Conservation (phyloP, 1,140 invertebrate genomes). For the Portunus trituberculatus region DNA sequence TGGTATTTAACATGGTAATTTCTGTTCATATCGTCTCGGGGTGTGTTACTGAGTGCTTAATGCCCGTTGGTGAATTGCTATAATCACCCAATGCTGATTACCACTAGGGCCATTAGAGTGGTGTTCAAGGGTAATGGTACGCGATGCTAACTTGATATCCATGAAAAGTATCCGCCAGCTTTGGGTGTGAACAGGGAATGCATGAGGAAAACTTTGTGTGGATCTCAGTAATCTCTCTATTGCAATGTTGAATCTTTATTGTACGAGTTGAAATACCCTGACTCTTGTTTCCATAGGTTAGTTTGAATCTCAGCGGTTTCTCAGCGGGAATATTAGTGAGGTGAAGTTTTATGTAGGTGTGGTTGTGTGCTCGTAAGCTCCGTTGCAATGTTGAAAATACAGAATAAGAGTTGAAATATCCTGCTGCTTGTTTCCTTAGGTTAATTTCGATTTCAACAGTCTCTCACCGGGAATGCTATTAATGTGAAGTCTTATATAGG, state of each 20-base stretch:
- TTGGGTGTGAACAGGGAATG: neutral
- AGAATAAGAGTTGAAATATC: too few relatives aligned
- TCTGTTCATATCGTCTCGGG: constrained; percentile 1
- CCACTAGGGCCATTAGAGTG: neutral
- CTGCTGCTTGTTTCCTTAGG: too few relatives aligned
- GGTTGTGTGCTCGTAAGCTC: too few relatives aligned
- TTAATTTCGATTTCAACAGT: too few relatives aligned
- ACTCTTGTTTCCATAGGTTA: too few relatives aligned
- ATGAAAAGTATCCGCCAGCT: neutral
- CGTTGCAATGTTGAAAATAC: too few relatives aligned
- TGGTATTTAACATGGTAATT: neutral
- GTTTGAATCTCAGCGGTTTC: too few relatives aligned
- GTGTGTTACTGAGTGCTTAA: constrained; percentile 1
- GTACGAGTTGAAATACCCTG: too few relatives aligned
- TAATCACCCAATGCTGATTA: neutral
- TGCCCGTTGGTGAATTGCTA: neutral
- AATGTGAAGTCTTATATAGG: too few relatives aligned
- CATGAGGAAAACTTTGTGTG: neutral
- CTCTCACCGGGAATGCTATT: too few relatives aligned
- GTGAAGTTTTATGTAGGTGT: neutral
- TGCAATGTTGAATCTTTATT: too few relatives aligned
- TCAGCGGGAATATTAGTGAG: too few relatives aligned
- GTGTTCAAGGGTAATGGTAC: neutral
- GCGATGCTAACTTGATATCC: neutral
- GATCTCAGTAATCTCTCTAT: neutral